These are phyloP conservation scores for Byasa hedistus DNA, from an alignment of 2,888 invertebrate species.

Conservation along the genomic window DNA sequence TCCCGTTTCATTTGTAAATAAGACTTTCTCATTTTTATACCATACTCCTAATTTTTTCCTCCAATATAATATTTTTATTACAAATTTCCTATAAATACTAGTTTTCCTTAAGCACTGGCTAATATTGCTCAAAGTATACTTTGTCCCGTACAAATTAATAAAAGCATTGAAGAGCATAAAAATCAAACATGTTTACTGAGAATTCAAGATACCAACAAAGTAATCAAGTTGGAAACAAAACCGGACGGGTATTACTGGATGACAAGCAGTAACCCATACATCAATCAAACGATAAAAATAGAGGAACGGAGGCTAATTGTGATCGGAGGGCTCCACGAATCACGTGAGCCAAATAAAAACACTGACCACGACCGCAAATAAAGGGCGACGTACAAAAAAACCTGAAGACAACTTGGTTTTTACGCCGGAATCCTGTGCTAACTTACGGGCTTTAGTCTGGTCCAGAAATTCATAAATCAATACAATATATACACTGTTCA, in stretches of 20 bases:
- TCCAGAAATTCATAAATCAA: too few species aligned
- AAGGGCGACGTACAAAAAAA: background rate
- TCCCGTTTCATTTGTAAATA: too few species aligned
- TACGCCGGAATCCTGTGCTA: too few species aligned
- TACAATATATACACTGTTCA: too few species aligned
- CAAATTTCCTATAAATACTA: too few species aligned
- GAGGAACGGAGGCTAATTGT: slow-evolving; percentile 29
- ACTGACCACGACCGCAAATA: background rate
- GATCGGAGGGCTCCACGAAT: slow-evolving; percentile 22
- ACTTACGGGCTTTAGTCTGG: too few species aligned
- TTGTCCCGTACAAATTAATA: background rate
- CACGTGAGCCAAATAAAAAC: slow-evolving; percentile 20
- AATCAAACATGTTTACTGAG: background rate
- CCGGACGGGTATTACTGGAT: background rate
- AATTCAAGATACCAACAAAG: slow-evolving; percentile 16
- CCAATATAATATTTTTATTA: too few species aligned
- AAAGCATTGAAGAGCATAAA: background rate
- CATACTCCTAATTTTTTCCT: too few species aligned
- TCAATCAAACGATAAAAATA: slow-evolving; percentile 41
- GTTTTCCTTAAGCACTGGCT: background rate
- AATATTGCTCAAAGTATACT: too few species aligned
- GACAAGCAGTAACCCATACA: slow-evolving; percentile 28
- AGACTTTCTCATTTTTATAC: too few species aligned
- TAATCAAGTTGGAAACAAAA: slow-evolving; percentile 17
- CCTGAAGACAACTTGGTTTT: too few species aligned